phyloP scores from a whole-genome alignment of 2,797 vertebrate species.

The Pelobates cultripes region DNA sequence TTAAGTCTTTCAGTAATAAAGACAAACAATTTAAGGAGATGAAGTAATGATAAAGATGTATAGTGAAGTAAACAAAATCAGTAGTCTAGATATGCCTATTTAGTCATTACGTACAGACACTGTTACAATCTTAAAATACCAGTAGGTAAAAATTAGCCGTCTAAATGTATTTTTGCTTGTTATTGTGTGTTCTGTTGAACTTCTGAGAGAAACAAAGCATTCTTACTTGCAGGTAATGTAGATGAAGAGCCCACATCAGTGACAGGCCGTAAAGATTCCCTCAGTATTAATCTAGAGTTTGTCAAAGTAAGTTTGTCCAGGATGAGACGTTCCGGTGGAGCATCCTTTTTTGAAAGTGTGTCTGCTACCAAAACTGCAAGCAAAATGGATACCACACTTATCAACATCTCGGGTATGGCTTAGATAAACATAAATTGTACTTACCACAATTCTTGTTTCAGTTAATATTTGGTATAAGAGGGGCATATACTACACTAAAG shows the following conservation, averaged over 20 bases:
- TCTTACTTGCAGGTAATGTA: constrained; percentile 77
- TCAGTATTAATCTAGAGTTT: constrained; percentile 98
- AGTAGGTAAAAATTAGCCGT: no score
- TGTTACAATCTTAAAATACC: no score
- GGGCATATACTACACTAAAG: no score
- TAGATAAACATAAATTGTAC: background rate
- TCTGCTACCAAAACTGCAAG: constrained; percentile 80
- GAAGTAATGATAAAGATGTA: no score
- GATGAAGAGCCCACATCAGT: constrained; percentile 95
- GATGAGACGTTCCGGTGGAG: constrained; percentile 89
- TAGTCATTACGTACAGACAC: no score
- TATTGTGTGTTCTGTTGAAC: no score
- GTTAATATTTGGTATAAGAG: background rate
- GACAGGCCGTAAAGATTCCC: constrained; percentile 94
- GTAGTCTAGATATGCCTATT: no score
- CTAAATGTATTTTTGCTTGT: background rate
- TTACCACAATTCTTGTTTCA: background rate
- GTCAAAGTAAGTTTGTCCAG: constrained; percentile 97
- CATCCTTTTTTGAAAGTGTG: constrained; percentile 90
- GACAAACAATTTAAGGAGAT: no score
- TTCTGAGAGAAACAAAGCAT: background rate
- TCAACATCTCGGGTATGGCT: constrained; percentile 94
- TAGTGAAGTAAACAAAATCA: no score
- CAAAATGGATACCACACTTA: constrained; percentile 96
- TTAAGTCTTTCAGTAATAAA: no score